Percentiles rank a stretch among this genome's conserved stretches.
Conservation (phyloP, 2,113 vertebrate genomes). For the Irena cyanogastra region DNA sequence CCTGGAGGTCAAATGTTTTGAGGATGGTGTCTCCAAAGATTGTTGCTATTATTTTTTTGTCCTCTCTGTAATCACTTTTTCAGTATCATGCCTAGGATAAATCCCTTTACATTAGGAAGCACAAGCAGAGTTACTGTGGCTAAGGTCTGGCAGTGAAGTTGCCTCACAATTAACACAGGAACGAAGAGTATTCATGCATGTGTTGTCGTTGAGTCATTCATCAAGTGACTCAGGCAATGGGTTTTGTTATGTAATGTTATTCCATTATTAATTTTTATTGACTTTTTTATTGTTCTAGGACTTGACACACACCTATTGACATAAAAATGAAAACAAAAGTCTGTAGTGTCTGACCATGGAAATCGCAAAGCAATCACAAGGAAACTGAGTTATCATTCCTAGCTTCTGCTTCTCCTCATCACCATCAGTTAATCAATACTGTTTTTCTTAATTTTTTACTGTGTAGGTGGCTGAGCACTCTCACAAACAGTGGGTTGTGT, state of each 20-base stretch:
- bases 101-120: background rate
- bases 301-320: background rate
- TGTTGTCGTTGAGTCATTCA: background rate
- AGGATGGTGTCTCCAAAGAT: background rate
- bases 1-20: background rate
- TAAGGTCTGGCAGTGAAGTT: background rate
- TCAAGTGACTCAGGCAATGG: background rate
- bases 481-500: background rate
- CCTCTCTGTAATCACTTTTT: background rate
- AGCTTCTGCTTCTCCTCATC: background rate
- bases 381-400: background rate
- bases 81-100: background rate
- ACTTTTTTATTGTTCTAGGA: background rate
- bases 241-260: background rate
- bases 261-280: background rate
- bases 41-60: background rate
- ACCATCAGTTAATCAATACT: rapidly evolving
- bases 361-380: background rate
- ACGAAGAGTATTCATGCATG: background rate
- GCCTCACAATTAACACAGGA: background rate
- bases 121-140: background rate
- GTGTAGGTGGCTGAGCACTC: background rate
- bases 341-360: background rate
- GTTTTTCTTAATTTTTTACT: background rate
- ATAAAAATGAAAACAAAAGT: background rate